Conservation (phyloP, 2,888 invertebrate genomes). For the Kuschelorhynchus macadamiae region DNA sequence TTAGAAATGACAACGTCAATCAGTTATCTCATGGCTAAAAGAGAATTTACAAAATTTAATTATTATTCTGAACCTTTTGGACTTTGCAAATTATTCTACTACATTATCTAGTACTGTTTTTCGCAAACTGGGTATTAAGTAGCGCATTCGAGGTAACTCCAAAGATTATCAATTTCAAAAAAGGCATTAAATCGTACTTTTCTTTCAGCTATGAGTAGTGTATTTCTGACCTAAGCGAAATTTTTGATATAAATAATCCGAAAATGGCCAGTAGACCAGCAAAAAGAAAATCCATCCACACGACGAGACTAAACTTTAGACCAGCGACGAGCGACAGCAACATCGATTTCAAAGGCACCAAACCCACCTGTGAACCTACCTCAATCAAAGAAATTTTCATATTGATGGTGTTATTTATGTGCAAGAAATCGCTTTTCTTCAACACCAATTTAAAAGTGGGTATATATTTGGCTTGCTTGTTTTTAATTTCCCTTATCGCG, state of each 20-base stretch:
- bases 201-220: constrained; percentile 18
- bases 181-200: background rate
- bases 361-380: constrained; percentile 87
- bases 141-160: no score
- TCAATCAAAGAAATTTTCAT: constrained; percentile 85
- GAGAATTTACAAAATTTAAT: no score
- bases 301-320: constrained; percentile 74
- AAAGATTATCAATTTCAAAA: no score
- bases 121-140: no score
- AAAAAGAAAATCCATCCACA: constrained; percentile 60
- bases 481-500: constrained; percentile 86
- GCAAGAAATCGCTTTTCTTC: constrained; percentile 89
- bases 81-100: no score
- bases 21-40: no score
- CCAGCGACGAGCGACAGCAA: constrained; percentile 66
- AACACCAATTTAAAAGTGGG: constrained; percentile 89
- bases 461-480: constrained; percentile 86
- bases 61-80: no score
- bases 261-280: constrained; percentile 60
- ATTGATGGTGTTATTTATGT: constrained; percentile 87
- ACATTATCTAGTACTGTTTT: no score
- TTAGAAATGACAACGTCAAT: no score
- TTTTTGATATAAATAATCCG: constrained; percentile 16
- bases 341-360: constrained; percentile 76
- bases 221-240: background rate